phyloP scores from a whole-genome alignment of 1,140 invertebrate genomes.

The Paramacrobiotus metropolitanus region DNA sequence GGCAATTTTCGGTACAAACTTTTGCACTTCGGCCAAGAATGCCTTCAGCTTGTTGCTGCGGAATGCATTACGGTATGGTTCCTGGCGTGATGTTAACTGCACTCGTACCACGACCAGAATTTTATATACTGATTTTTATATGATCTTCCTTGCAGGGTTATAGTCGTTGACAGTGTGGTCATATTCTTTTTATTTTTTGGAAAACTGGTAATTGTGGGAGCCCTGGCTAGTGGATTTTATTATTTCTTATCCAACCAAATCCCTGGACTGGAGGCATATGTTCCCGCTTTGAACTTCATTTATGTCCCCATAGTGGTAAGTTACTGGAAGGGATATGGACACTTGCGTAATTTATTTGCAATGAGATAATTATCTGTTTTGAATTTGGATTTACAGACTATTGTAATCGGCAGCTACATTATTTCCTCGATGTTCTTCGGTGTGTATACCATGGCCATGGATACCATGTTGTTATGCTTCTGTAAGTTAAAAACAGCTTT shows the following conservation, averaged over 20 bases:
- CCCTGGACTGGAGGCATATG: background rate
- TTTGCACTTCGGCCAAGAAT: background rate
- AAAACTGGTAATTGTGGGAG: background rate
- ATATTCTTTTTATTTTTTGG: background rate
- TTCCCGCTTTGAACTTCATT: conserved; percentile 6
- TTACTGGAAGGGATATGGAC: background rate
- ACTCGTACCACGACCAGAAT: background rate
- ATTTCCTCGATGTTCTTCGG: conserved; percentile 1
- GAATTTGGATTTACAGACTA: background rate
- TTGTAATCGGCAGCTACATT: conserved; percentile 8
- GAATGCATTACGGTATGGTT: background rate
- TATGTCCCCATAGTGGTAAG: conserved; percentile 4
- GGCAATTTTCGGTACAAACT: background rate
- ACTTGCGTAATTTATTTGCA: background rate
- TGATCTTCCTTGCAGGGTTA: background rate
- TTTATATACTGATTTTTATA: background rate
- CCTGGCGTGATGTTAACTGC: background rate
- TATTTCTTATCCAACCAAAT: background rate
- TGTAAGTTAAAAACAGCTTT: background rate
- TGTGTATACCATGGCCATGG: background rate
- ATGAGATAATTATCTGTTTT: background rate
- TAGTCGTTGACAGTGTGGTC: background rate
- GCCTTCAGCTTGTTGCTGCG: background rate
- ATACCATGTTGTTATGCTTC: conserved; percentile 1
- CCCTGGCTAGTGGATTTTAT: background rate